These are phyloP conservation scores for Pseudopleuronectes americanus DNA, from an alignment of 2,797 vertebrate genomes.

Conservation along the genomic window DNA sequence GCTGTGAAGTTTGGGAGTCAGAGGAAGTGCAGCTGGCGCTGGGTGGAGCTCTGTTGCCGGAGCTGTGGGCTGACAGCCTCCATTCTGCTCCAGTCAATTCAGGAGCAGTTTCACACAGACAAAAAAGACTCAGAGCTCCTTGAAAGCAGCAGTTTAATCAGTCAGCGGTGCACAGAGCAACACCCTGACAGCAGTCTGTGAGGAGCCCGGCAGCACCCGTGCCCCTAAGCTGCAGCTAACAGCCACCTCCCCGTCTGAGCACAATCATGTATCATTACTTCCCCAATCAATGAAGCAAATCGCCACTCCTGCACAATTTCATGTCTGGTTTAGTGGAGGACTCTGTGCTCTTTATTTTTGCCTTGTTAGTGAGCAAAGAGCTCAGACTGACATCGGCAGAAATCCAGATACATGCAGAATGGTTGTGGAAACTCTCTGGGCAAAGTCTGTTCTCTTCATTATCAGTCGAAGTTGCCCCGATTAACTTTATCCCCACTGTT, in stretches of 20 bases:
- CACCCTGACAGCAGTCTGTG: slow-evolving; percentile 55
- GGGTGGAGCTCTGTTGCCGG: slow-evolving; percentile 27
- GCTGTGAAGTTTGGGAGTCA: slow-evolving; percentile 50
- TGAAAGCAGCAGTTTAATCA: slow-evolving; percentile 62
- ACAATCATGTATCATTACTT: slow-evolving; percentile 70
- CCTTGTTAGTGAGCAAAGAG: slow-evolving; percentile 49
- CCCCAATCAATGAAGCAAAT: slow-evolving; percentile 61
- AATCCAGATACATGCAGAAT: slow-evolving; percentile 59
- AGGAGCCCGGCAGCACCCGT: slow-evolving; percentile 57
- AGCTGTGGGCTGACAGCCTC: slow-evolving; percentile 51
- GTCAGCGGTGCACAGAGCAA: slow-evolving; percentile 35
- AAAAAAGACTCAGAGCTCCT: slow-evolving; percentile 37
- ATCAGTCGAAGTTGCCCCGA: slow-evolving; percentile 47
- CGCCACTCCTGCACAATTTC: slow-evolving; percentile 47
- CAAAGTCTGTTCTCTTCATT: slow-evolving; percentile 51
- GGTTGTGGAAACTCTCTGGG: slow-evolving; percentile 30
- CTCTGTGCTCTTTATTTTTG: slow-evolving; percentile 58
- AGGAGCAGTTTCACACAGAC: slow-evolving; percentile 38
- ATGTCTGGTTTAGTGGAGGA: slow-evolving; percentile 29
- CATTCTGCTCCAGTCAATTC: slow-evolving; percentile 7
- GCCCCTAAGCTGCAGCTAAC: slow-evolving; percentile 57
- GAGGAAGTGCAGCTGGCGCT: slow-evolving; percentile 36
- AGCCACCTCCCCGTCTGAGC: slow-evolving; percentile 57
- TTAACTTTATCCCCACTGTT: slow-evolving; percentile 46
- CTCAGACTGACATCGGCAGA: slow-evolving; percentile 49